phyloP scores from a whole-genome alignment of 2,113 vertebrate genomes.

The Phoxinus phoxinus region DNA sequence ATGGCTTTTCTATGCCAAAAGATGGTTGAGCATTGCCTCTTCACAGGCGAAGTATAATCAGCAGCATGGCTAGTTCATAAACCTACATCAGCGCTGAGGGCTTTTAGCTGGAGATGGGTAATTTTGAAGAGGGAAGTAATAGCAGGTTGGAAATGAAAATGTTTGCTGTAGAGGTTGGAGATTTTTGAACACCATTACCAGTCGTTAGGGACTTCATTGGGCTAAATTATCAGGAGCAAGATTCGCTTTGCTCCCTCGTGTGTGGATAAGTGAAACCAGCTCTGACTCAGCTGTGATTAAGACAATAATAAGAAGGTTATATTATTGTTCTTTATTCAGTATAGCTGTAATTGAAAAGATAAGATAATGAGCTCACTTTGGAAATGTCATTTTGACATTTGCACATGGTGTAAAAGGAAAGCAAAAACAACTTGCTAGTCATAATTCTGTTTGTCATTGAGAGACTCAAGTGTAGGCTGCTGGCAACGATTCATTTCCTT shows the following conservation, averaged over 20 bases:
- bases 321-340: conserved; percentile 29
- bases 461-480: background rate
- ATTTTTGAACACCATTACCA: conserved; percentile 55
- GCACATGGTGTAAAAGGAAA: background rate
- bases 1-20: background rate
- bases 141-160: conserved; percentile 38
- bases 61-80: conserved; percentile 11
- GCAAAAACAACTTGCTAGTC: background rate
- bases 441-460: background rate
- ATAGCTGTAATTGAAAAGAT: conserved; percentile 29
- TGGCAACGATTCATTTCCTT: background rate
- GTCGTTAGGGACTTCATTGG: conserved; percentile 54
- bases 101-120: conserved; percentile 23
- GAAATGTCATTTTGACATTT: conserved; percentile 2
- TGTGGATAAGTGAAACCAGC: conserved; percentile 34
- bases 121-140: conserved; percentile 43
- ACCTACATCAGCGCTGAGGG: background rate
- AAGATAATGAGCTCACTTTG: background rate
- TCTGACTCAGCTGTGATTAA: conserved; percentile 37
- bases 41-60: conserved; percentile 36
- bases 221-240: conserved; percentile 46
- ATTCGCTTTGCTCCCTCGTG: conserved; percentile 15
- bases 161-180: conserved; percentile 17
- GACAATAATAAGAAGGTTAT: conserved; percentile 33
- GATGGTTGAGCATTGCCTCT: background rate